These are phyloP conservation scores for Gobio gobio DNA, from an alignment of 2,113 vertebrate species.

Conservation along the genomic window DNA sequence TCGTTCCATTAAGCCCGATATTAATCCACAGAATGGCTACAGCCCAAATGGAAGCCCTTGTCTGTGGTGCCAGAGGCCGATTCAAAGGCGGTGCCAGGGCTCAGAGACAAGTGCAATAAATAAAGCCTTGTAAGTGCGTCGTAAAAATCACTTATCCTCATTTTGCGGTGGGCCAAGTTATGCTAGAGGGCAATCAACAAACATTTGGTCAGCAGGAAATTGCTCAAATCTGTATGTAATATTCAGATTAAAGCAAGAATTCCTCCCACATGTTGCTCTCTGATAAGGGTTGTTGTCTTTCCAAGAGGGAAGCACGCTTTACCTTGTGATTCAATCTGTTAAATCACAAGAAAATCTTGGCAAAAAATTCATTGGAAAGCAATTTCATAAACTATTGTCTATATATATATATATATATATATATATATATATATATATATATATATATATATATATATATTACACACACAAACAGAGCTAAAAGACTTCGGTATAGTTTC, in stretches of 20 bases:
- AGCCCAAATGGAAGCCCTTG: constrained; percentile 49
- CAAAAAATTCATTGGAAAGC: too few relatives aligned
- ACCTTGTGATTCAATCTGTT: neutral
- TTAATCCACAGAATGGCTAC: constrained; percentile 44
- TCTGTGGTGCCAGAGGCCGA: constrained; percentile 22
- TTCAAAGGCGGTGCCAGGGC: constrained; percentile 18
- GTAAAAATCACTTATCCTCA: constrained; percentile 52
- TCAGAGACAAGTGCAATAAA: constrained; percentile 38
- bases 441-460: too few relatives aligned
- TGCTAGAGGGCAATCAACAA: constrained; percentile 42
- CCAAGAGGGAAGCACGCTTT: neutral
- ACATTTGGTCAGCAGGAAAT: constrained; percentile 50
- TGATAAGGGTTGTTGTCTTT: neutral
- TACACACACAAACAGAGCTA: too few relatives aligned
- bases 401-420: too few relatives aligned
- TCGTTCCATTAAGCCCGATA: constrained; percentile 50
- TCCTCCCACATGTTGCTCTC: constrained; percentile 18
- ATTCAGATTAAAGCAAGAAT: constrained; percentile 38
- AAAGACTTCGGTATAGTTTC: too few relatives aligned
- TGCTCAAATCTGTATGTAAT: constrained; percentile 53
- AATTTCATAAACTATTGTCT: too few relatives aligned
- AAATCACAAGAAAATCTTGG: too few relatives aligned
- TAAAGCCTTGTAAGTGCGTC: constrained; percentile 44
- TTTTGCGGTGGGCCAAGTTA: constrained; percentile 35
- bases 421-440: too few relatives aligned